phyloP scores from a whole-genome alignment of 1,140 invertebrate species.

The Myzus persicae region DNA sequence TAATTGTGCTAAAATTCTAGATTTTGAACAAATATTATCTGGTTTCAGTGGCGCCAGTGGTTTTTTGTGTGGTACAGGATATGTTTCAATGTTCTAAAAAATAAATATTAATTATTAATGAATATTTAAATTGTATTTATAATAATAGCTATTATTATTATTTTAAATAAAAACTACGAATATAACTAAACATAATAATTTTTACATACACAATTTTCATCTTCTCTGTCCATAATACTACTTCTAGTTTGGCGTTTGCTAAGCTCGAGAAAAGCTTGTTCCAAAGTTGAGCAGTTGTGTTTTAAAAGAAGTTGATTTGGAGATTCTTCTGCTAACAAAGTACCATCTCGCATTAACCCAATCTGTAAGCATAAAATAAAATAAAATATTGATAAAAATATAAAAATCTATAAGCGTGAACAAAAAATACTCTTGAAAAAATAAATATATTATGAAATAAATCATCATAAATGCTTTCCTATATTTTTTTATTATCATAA shows the following conservation, averaged over 20 bases:
- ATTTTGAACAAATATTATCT: constrained; percentile 56
- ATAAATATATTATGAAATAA: neutral
- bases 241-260: constrained; percentile 59
- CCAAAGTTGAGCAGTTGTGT: constrained; percentile 67
- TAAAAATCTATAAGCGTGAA: neutral
- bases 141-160: neutral
- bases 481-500: no score
- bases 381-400: neutral
- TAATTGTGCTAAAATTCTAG: constrained; percentile 76
- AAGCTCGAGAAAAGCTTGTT: constrained; percentile 64
- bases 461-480: no score
- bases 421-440: neutral
- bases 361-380: constrained; percentile 64
- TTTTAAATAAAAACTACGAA: neutral
- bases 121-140: no score
- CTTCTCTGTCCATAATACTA: constrained; percentile 59
- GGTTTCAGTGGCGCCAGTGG: constrained; percentile 60
- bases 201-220: constrained; percentile 60
- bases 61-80: constrained; percentile 60
- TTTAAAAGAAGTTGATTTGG: constrained; percentile 67
- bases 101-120: neutral
- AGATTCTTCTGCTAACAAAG: constrained; percentile 69
- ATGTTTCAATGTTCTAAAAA: constrained; percentile 60
- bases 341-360: constrained; percentile 71
- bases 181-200: neutral